Base-by-base conservation (phyloP, 2,888 invertebrate genomes). In the Ischnura elegans region DNA sequence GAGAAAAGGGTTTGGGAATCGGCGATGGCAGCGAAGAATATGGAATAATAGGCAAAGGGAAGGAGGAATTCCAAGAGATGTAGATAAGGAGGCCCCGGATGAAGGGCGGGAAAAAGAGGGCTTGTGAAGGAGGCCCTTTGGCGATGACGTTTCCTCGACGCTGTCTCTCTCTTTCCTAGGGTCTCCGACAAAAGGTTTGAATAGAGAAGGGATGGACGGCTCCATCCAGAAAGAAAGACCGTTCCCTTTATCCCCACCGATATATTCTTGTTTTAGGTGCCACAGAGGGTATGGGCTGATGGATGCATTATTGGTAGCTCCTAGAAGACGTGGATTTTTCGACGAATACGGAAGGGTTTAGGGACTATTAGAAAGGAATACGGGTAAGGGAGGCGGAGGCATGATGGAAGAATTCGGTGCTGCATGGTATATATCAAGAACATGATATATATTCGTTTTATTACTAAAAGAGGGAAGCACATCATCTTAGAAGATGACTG, bases 131-230 rank as follows among this genome's bases (percentile, higher is more conserved):
- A 87, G 29, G 76, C 61, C 61, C 61, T n/a, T n/a, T 76, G n/a
- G 36, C 29, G 55, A 90, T 42, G 42, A 36, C 19, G 29, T 47
- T 29, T 29, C n/a, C 47, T 29, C n/a, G n/a, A 76, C 8, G 87
- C 45, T 25, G 43, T 61, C 43, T 55, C 3, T 61, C n/a, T n/a
- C n/a, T 90, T 55, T 10, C 36, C 90, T 55, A 66, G 61, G 90
- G 61, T 13, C 55, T 36, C 46, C n/a, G 61, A 16, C 55, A 55
- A n/a, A n/a, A n/a, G 36, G 61, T 25, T 51, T 90, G 90, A 90
- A 90, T 36, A 90, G 90, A 90, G 45, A 43, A 19, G 90, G 66
- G 42, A 61, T 8, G 90, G 90, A 90, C 90, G 61, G 90, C 42
- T 43, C n/a, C n/a, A 46, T 86, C 13, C 86, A 21, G 43, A 42